Evolutionary conservation across 2,113 vertebrate genomes (phyloP).

Genomic region (Hystrix cristata): DNA sequence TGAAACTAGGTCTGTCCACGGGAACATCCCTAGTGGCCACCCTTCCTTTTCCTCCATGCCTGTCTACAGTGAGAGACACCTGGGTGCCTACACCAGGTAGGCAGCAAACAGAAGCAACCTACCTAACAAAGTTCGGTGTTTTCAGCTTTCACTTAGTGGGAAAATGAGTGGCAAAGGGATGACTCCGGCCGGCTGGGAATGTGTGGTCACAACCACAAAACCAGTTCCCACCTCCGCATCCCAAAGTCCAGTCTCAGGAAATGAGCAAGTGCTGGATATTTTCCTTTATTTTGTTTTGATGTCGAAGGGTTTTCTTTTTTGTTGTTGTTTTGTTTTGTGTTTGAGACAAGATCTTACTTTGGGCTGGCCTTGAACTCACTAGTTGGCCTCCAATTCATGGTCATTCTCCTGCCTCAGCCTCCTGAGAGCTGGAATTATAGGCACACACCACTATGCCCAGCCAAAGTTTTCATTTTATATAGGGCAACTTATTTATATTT

Average conservation of each 20-base stretch:
- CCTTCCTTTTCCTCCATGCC: accelerated
- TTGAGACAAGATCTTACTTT: background rate
- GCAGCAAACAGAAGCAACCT: background rate
- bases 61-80: background rate
- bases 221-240: accelerated
- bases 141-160: background rate
- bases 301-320: background rate
- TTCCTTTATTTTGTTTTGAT: background rate
- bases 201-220: background rate
- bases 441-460: too few species aligned
- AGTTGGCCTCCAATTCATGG: background rate
- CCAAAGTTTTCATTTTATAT: background rate
- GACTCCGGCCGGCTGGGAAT: background rate
- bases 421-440: background rate
- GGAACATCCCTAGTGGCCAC: background rate
- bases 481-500: background rate
- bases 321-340: background rate
- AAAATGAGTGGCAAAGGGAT: accelerated
- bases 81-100: background rate
- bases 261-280: background rate
- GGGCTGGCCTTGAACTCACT: background rate
- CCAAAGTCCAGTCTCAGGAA: background rate
- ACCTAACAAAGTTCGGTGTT: background rate
- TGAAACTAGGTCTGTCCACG: background rate
- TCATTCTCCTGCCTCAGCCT: background rate